These are phyloP conservation scores for Amazona vittata DNA, from an alignment of 2,113 vertebrate genomes.

Conservation along the genomic window DNA sequence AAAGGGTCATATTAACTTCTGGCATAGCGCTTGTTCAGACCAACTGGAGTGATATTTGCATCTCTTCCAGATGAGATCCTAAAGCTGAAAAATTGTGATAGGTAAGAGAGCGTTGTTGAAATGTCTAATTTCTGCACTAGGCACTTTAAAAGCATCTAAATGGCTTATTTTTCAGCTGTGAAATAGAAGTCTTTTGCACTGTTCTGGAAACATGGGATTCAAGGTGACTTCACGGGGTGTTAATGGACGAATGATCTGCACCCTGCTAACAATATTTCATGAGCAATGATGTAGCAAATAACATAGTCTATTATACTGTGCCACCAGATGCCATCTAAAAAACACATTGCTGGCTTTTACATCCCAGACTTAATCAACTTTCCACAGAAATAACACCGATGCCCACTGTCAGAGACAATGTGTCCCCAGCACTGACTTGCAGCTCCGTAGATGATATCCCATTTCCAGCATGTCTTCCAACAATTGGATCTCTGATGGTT, in stretches of 20 bases:
- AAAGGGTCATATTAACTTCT: not conserved
- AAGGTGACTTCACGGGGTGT: constrained; percentile 50
- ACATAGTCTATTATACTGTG: constrained; percentile 35
- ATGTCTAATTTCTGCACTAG: not conserved
- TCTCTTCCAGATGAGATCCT: not conserved
- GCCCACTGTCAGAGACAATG: not conserved
- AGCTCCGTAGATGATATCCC: not conserved
- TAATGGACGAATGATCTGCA: constrained; percentile 49
- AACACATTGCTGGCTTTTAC: not conserved
- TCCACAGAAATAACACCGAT: not conserved
- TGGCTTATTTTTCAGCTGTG: constrained; percentile 51
- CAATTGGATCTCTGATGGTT: not conserved
- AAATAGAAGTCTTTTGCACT: constrained; percentile 41
- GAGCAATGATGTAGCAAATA: constrained; percentile 57
- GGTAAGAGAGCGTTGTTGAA: not conserved
- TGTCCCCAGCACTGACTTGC: not conserved
- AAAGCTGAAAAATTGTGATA: constrained; percentile 17
- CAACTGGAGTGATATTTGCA: not conserved
- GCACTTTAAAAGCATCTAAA: constrained; percentile 14
- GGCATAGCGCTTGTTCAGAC: not conserved
- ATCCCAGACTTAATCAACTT: not conserved
- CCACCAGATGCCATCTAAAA: constrained; percentile 30
- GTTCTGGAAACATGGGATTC: constrained; percentile 60
- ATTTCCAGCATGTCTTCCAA: not conserved
- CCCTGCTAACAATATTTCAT: constrained; percentile 59